These are phyloP conservation scores for Sternarchorhynchus goeldii DNA, from an alignment of 2,797 vertebrate species.

Conservation along the genomic window DNA sequence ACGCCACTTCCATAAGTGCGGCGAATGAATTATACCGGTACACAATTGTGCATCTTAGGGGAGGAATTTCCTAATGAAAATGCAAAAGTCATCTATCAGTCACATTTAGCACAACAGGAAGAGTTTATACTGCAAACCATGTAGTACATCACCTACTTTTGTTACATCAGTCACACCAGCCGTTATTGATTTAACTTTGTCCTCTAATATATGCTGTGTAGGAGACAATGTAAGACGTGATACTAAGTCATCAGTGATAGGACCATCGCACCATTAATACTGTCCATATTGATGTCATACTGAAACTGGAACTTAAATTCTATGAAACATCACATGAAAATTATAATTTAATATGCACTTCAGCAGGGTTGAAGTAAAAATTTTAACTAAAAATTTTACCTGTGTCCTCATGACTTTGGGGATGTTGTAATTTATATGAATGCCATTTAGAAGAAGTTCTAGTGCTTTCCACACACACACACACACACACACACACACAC, in stretches of 20 bases:
- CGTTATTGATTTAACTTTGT: neutral
- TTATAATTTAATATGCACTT: no score
- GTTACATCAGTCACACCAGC: no score
- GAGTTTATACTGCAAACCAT: neutral
- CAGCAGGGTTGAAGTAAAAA: neutral
- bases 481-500: no score
- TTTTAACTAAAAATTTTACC: neutral
- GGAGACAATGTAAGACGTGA: neutral
- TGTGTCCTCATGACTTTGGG: no score
- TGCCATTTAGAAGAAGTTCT: no score
- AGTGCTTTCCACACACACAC: no score
- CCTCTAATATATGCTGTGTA: neutral
- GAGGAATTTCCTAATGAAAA: conserved; percentile 4
- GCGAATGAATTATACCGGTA: neutral
- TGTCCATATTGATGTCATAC: neutral
- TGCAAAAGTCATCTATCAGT: neutral
- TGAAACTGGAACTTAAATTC: conserved; percentile 1
- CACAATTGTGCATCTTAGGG: neutral
- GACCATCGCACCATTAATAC: neutral
- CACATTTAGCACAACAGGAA: neutral
- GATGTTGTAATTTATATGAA: no score
- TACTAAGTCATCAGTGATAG: neutral
- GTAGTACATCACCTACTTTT: neutral
- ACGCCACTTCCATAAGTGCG: neutral
- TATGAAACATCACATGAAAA: conserved; percentile 17